These are phyloP conservation scores for Drosophila picticornis DNA, from an alignment of 2,888 invertebrate genomes.

Conservation along the genomic window DNA sequence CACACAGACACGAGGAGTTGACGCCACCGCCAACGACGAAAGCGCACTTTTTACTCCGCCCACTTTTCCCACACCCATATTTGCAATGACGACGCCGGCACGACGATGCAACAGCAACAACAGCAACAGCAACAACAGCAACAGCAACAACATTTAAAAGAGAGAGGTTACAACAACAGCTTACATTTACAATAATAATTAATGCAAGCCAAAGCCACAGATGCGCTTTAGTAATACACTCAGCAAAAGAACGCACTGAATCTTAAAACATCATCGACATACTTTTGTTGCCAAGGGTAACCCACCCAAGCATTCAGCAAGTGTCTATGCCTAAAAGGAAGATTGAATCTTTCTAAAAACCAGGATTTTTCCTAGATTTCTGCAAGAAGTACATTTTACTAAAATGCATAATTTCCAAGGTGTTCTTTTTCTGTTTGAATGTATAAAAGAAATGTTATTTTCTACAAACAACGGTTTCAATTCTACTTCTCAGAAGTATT, in stretches of 20 bases:
- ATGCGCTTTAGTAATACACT: conserved; percentile 8
- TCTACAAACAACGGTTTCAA: not conserved
- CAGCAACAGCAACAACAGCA: conserved; percentile 10
- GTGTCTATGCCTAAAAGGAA: not conserved
- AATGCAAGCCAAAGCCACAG: conserved; percentile 18
- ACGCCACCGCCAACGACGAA: conserved; percentile 57
- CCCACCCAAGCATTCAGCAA: not conserved
- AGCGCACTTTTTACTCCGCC: conserved; percentile 72
- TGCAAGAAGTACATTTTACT: not conserved
- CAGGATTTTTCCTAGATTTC: not conserved
- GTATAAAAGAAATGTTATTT: not conserved
- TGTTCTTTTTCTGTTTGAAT: no score
- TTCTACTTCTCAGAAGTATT: not conserved
- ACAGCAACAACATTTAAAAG: conserved; percentile 27
- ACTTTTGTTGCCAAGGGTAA: not conserved
- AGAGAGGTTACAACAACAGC: conserved; percentile 44
- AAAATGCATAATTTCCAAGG: not conserved
- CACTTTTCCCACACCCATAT: conserved; percentile 80
- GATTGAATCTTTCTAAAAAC: no score
- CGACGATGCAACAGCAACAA: conserved; percentile 36
- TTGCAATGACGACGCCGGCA: conserved; percentile 59
- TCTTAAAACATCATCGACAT: not conserved
- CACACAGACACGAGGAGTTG: conserved; percentile 59
- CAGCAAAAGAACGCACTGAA: not conserved
- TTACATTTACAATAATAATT: conserved; percentile 21